phyloP scores from a whole-genome alignment of 2,888 invertebrate species.

The Trichogramma dendrolimi region DNA sequence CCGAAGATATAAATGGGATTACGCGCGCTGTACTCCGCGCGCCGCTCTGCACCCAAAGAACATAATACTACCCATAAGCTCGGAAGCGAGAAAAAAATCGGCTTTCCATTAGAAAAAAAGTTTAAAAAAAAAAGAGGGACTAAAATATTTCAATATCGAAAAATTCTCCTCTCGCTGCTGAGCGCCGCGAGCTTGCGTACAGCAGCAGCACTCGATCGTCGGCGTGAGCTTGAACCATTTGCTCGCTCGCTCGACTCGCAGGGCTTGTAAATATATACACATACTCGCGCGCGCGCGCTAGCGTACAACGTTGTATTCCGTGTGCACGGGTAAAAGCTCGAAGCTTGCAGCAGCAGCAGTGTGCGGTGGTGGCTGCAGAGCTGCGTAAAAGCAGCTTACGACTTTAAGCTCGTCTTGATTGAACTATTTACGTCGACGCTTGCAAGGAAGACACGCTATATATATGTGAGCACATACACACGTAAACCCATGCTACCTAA shows the following conservation, averaged over 20 bases:
- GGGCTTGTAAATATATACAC: background rate
- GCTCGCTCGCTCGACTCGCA: slow-evolving; percentile 3
- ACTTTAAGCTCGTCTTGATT: slow-evolving; percentile 42
- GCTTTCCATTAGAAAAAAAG: slow-evolving; percentile 41
- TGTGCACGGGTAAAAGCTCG: slow-evolving; percentile 12
- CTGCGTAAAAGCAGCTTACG: slow-evolving; percentile 34
- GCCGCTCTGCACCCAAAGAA: too few species aligned
- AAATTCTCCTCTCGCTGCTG: slow-evolving; percentile 18
- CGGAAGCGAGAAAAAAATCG: slow-evolving; percentile 27
- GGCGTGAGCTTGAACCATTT: too few species aligned
- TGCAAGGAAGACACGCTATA: slow-evolving; percentile 25
- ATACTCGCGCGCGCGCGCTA: slow-evolving; percentile 17
- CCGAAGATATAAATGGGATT: slow-evolving; percentile 24
- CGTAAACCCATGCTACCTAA: slow-evolving; percentile 25
- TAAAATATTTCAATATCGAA: slow-evolving; percentile 41
- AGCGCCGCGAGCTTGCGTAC: too few species aligned
- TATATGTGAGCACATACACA: slow-evolving; percentile 30
- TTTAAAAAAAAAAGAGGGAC: too few species aligned
- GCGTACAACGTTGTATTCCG: background rate
- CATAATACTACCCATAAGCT: too few species aligned
- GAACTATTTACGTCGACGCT: slow-evolving; percentile 42
- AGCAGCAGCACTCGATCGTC: too few species aligned
- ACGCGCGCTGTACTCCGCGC: background rate
- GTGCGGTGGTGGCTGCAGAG: background rate
- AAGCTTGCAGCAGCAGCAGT: slow-evolving; percentile 1